A percentile compares a stretch with the other conserved stretches of the same genome.
Conservation (phyloP, 2,888 invertebrate species). For the Hecatera dysodea region DNA sequence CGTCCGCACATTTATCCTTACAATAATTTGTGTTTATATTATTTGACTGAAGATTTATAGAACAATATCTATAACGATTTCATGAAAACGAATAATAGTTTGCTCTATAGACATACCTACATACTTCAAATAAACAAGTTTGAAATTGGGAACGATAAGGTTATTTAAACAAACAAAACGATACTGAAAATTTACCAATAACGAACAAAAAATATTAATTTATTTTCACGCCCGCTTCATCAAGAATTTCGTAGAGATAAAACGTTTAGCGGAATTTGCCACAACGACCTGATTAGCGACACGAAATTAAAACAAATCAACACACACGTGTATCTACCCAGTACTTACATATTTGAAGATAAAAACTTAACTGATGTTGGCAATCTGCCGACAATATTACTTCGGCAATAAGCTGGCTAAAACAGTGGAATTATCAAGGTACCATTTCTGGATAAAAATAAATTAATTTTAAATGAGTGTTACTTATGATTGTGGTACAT, state of each 20-base stretch:
- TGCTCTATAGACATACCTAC: too few relatives aligned
- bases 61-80: too few relatives aligned
- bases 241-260: constrained; percentile 19
- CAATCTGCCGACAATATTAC: constrained; percentile 48
- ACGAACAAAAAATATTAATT: background rate
- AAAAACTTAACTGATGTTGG: constrained; percentile 48
- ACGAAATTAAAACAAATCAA: constrained; percentile 50
- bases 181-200: too few relatives aligned
- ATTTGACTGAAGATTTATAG: too few relatives aligned
- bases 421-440: background rate
- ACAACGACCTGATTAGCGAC: constrained; percentile 40
- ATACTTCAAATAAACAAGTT: too few relatives aligned
- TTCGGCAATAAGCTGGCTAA: constrained; percentile 27
- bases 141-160: background rate
- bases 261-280: constrained; percentile 9
- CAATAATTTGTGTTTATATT: too few relatives aligned
- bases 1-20: too few relatives aligned
- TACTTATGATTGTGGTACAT: background rate
- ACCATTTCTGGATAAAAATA: background rate
- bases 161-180: background rate
- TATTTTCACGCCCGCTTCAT: constrained; percentile 32
- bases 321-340: constrained; percentile 4
- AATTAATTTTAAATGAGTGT: background rate
- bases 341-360: constrained; percentile 33
- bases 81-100: too few relatives aligned